Evolutionary conservation across 2,113 vertebrate species (phyloP).

Genomic region (Myrmecobius fasciatus): DNA sequence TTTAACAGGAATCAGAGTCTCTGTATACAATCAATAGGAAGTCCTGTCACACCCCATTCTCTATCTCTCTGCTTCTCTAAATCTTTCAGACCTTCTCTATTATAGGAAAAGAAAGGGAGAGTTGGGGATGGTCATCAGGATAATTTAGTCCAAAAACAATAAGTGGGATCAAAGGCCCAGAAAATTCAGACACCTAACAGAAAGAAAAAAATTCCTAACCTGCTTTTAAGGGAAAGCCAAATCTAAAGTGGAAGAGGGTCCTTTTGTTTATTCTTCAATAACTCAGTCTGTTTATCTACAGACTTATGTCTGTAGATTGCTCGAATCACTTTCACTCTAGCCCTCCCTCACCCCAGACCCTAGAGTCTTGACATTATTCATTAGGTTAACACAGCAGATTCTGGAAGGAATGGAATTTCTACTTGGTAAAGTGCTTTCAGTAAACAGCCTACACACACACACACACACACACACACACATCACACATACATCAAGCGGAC

Average conservation of each 20-base stretch:
- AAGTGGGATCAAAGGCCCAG: background rate
- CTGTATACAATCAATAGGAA: background rate
- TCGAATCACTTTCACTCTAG: background rate
- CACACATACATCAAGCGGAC: background rate
- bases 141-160: background rate
- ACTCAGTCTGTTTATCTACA: background rate
- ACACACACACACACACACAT: background rate
- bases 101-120: background rate
- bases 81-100: background rate
- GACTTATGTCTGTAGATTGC: background rate
- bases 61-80: background rate
- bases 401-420: background rate
- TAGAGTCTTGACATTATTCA: background rate
- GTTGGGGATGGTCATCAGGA: background rate
- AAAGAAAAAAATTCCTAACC: background rate
- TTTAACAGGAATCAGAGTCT: background rate
- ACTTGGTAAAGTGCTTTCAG: too few species aligned
- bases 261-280: background rate
- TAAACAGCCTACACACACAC: background rate
- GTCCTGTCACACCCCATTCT: background rate
- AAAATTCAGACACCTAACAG: background rate
- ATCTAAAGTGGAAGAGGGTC: background rate
- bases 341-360: too few species aligned
- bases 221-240: slow-evolving; percentile 35
- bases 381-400: background rate